Conservation (phyloP, 1,140 invertebrate species). For the Lordiphosa mommai region DNA sequence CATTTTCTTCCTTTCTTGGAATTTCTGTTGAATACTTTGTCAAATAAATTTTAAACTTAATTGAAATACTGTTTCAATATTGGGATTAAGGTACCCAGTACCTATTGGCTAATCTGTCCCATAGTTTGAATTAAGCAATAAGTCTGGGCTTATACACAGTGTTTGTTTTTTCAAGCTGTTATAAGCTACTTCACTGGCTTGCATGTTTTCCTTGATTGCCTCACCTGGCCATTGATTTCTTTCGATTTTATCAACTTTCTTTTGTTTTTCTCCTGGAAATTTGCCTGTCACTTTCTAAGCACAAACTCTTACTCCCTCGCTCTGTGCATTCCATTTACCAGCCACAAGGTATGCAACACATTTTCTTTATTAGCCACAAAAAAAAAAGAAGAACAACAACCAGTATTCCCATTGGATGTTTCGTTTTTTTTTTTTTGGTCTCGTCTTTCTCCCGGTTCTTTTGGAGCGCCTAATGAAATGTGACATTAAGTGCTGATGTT, state of each 20-base stretch:
- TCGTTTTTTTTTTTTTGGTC: constrained; percentile 8
- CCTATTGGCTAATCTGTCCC: too few relatives aligned
- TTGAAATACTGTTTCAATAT: too few relatives aligned
- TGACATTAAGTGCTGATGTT: constrained; percentile 67
- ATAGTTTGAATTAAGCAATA: too few relatives aligned
- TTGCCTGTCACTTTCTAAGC: too few relatives aligned
- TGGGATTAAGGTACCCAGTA: too few relatives aligned
- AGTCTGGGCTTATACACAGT: too few relatives aligned
- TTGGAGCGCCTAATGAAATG: constrained; percentile 58
- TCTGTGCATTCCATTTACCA: neutral
- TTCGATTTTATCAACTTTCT: neutral
- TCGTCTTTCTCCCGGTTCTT: neutral
- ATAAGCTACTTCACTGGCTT: too few relatives aligned
- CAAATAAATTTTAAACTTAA: too few relatives aligned
- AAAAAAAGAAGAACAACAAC: constrained; percentile 12
- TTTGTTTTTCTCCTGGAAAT: neutral
- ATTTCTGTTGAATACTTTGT: too few relatives aligned
- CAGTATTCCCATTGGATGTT: constrained; percentile 17
- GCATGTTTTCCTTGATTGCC: too few relatives aligned
- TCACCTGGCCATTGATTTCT: neutral
- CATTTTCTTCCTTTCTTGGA: too few relatives aligned
- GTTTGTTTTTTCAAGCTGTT: too few relatives aligned
- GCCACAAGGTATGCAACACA: constrained; percentile 62
- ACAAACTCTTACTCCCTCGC: neutral
- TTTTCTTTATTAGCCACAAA: constrained; percentile 67